Conservation (phyloP, 2,888 invertebrate species). For the Philopedon plagiatum region DNA sequence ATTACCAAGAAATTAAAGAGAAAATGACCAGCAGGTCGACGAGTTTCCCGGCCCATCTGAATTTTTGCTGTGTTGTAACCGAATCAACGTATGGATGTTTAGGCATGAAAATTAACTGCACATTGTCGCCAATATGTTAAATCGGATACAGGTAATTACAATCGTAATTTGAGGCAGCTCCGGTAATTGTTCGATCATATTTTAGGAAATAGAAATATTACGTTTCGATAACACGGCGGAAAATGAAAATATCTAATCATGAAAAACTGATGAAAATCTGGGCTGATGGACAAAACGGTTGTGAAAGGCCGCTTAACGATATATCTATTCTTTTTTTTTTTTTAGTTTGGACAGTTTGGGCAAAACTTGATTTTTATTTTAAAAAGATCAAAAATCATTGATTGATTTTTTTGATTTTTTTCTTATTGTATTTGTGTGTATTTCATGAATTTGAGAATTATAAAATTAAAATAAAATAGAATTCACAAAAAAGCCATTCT, state of each 20-base stretch:
- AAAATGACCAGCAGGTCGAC: conserved; percentile 5
- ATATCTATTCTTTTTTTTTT: no score
- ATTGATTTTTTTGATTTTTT: no score
- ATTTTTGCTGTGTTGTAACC: conserved; percentile 33
- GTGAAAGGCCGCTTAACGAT: background rate
- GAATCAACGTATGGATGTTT: conserved; percentile 37
- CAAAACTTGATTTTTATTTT: no score
- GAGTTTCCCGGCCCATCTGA: conserved; percentile 33
- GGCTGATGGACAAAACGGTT: conserved; percentile 9
- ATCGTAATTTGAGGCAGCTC: conserved; percentile 42
- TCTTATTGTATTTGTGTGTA: no score
- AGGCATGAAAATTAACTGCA: conserved; percentile 47
- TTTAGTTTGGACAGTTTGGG: no score
- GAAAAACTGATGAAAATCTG: conserved; percentile 28
- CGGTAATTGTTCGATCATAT: conserved; percentile 52
- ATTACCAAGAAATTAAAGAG: conserved; percentile 13
- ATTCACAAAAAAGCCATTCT: no score
- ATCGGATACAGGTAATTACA: conserved; percentile 42
- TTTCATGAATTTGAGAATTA: no score
- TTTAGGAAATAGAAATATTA: conserved; percentile 53
- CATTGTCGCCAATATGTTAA: conserved; percentile 49
- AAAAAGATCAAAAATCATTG: no score
- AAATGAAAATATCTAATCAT: conserved; percentile 42
- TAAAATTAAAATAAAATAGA: no score
- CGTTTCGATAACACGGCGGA: conserved; percentile 27